Percentiles rank a stretch among this genome's conserved stretches.
phyloP scores from a whole-genome alignment of 2,113 vertebrate genomes.

The Tragulus kanchil region DNA sequence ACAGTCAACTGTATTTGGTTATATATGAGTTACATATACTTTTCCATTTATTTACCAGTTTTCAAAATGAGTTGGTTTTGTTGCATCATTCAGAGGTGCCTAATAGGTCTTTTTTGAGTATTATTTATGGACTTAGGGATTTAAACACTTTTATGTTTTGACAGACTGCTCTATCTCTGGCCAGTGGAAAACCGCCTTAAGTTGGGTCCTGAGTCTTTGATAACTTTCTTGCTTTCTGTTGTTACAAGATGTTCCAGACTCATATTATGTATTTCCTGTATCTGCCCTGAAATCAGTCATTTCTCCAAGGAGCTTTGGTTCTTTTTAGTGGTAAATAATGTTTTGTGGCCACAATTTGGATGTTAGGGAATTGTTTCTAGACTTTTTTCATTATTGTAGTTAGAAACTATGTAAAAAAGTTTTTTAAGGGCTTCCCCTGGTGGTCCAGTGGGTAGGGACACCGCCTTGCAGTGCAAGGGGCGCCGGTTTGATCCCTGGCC shows the following conservation, averaged over 20 bases:
- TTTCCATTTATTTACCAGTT: constrained; percentile 46
- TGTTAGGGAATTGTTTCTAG: constrained; percentile 41
- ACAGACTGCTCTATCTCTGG: neutral
- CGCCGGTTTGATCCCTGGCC: too few species aligned
- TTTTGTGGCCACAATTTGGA: constrained; percentile 11
- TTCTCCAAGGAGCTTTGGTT: constrained; percentile 3
- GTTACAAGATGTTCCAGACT: constrained; percentile 15
- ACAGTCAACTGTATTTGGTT: constrained; percentile 8
- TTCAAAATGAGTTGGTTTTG: constrained; percentile 54
- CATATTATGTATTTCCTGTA: constrained; percentile 11
- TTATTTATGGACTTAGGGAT: neutral
- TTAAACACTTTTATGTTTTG: constrained; percentile 41
- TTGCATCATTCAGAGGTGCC: constrained; percentile 33
- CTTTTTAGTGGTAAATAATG: constrained; percentile 21
- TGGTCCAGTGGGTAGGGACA: too few species aligned
- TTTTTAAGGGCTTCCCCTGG: neutral
- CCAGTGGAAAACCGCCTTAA: constrained; percentile 38
- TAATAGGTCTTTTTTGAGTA: constrained; percentile 41
- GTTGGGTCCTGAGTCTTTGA: neutral
- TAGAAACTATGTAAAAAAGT: neutral
- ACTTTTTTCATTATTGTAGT: constrained; percentile 5
- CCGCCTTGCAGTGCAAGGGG: too few species aligned
- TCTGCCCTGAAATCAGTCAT: constrained; percentile 12
- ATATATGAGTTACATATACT: neutral
- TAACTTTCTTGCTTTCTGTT: constrained; percentile 30